phyloP scores from a whole-genome alignment of 2,113 vertebrate species.

The Petrocephalus microphthalmus region DNA sequence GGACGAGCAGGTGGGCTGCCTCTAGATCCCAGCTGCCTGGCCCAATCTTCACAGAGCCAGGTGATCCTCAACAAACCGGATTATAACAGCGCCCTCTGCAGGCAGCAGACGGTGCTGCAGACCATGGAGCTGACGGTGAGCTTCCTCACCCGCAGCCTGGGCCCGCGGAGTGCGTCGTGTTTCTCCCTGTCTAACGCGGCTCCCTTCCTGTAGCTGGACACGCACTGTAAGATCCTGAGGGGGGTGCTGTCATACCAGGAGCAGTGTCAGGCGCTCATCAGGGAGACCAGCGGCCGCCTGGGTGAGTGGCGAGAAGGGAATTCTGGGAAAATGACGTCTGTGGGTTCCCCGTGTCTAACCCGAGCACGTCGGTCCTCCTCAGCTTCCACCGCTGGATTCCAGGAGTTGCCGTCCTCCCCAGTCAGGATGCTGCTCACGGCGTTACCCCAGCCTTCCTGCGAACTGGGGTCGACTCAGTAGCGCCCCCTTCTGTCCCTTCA shows the following conservation, averaged over 20 bases:
- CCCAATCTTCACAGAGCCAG: slow-evolving; percentile 55
- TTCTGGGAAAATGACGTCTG: background rate
- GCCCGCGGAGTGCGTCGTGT: background rate
- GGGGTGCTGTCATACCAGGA: slow-evolving; percentile 55
- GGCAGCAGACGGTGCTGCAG: slow-evolving; percentile 49
- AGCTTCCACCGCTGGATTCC: slow-evolving; percentile 55
- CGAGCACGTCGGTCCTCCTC: slow-evolving; percentile 17
- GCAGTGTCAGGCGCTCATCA: slow-evolving; percentile 50
- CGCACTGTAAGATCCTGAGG: slow-evolving; percentile 54
- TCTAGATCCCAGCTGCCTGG: slow-evolving; percentile 42
- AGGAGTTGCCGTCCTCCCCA: slow-evolving; percentile 47
- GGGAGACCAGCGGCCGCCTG: slow-evolving; percentile 57
- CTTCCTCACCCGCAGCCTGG: background rate
- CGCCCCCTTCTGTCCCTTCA: background rate
- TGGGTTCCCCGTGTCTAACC: background rate
- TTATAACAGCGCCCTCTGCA: slow-evolving; percentile 49
- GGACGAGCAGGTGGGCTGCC: slow-evolving; percentile 40
- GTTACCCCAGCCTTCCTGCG: slow-evolving; percentile 34
- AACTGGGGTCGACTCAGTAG: background rate
- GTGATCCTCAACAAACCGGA: slow-evolving; percentile 60
- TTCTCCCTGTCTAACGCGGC: background rate
- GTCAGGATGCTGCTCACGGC: slow-evolving; percentile 47
- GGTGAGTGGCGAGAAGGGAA: slow-evolving; percentile 44
- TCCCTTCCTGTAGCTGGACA: slow-evolving; percentile 51
- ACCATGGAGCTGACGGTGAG: slow-evolving; percentile 57